Conservation (phyloP, 2,797 vertebrate genomes). For the Mionectes olivaceus region DNA sequence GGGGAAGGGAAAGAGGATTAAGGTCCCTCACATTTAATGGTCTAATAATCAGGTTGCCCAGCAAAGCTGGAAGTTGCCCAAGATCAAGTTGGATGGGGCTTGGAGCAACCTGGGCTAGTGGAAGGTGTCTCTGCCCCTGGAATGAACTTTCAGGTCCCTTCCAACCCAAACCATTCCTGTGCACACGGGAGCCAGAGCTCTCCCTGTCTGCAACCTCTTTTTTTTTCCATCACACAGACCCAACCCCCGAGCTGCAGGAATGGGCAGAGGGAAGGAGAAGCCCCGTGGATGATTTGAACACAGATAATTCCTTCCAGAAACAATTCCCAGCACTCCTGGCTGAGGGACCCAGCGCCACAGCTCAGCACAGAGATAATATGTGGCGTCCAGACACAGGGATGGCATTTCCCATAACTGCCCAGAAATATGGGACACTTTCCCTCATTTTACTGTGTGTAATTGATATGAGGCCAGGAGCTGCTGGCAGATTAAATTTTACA, state of each 20-base stretch:
- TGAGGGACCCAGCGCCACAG: background rate
- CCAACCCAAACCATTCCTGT: background rate
- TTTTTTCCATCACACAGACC: background rate
- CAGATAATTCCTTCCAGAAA: background rate
- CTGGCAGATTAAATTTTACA: slow-evolving; percentile 49
- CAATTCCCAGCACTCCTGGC: background rate
- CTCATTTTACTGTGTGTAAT: slow-evolving; percentile 40
- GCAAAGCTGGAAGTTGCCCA: background rate
- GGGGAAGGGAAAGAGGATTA: background rate
- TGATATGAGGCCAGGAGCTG: slow-evolving; percentile 50
- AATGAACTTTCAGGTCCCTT: background rate
- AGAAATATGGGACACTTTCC: slow-evolving; percentile 6
- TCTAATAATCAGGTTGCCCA: background rate
- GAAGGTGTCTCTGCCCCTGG: background rate
- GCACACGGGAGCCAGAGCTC: background rate
- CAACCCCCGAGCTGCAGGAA: accelerated
- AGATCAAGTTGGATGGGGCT: background rate
- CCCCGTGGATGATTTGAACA: background rate
- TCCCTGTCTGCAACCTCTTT: background rate
- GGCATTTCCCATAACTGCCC: slow-evolving; percentile 7
- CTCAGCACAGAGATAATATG: background rate
- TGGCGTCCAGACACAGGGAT: background rate
- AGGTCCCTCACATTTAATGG: no score
- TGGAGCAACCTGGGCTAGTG: background rate
- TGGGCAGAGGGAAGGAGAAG: background rate